Base-by-base conservation (phyloP, 2,797 vertebrate genomes). In the Sebastes matsubarae region DNA sequence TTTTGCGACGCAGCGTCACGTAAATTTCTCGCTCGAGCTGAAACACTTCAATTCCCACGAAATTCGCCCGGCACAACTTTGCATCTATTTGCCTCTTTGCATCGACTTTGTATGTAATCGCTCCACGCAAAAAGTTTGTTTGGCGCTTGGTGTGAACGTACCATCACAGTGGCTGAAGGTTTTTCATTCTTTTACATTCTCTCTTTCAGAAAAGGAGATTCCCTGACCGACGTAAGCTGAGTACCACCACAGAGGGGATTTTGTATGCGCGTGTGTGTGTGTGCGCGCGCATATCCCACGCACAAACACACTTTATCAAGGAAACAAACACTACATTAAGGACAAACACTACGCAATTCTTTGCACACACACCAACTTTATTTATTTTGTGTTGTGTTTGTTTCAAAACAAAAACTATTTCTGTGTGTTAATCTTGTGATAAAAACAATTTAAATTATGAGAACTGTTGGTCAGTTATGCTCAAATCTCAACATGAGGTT, bases 371-470 rank as follows among this genome's bases (percentile, higher is more conserved):
- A 70, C 66, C 52, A 78, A 84, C 54, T 14, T 83, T 93, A 94
- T 95, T 93, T 94, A 93, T 94, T 92, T 90, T 82, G 42, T 79
- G 38, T 74, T 73, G 76, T 76, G 69, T 86, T 92, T 83, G 77
- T 86, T 74, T 65, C 54, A 77, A 80, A 89, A 87, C 75, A 75
- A 86, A 72, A 72, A 85, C 18, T 71, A 79, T 84, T 64, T 85
- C 50, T 64, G 55, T 83, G 78, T 80, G 77, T 79, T 79, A 68
- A 82, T 83, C 36, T 70, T 75, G 59, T 59, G 73, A 66, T 4
- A 25, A 32, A 30, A 59, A 42, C 32, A 50, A 68, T 11, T 27
- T 22, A 8, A 80, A 77, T 55, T 65, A 76, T 77, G 25, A 78
- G 30, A 78, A 24, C 29, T 54, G 38, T 72, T 25, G 42, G 82